Percentiles rank a stretch among this genome's conserved stretches.
Conservation (phyloP, 2,113 vertebrate genomes). For the Barbus barbus region DNA sequence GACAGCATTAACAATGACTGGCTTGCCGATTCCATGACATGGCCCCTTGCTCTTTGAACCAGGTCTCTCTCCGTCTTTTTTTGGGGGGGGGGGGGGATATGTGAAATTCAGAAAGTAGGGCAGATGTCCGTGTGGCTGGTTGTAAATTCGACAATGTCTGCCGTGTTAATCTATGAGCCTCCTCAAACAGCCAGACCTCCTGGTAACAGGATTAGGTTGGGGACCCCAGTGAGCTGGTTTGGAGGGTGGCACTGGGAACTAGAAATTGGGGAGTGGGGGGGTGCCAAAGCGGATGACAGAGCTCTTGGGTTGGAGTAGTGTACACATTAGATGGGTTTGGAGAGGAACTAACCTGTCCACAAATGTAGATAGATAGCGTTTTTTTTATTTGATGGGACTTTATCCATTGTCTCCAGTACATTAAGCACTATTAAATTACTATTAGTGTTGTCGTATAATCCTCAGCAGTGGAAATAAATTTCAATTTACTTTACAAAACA, state of each 20-base stretch:
- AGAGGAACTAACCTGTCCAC: slow-evolving; percentile 9
- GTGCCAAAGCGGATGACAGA: slow-evolving; percentile 5
- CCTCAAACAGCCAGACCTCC: slow-evolving; percentile 74
- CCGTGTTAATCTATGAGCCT: slow-evolving; percentile 79
- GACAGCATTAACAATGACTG: slow-evolving; percentile 76
- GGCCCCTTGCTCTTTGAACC: slow-evolving; percentile 79
- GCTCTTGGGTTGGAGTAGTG: slow-evolving; percentile 1
- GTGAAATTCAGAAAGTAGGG: slow-evolving; percentile 77
- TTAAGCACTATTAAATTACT: slow-evolving; percentile 19
- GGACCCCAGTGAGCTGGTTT: slow-evolving; percentile 54
- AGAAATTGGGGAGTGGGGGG: slow-evolving; percentile 20
- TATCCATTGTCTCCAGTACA: slow-evolving; percentile 8
- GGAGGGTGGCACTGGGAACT: slow-evolving; percentile 48
- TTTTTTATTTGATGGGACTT: slow-evolving; percentile 1
- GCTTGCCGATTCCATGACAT: slow-evolving; percentile 75
- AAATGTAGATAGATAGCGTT: slow-evolving; percentile 28
- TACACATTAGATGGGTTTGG: not conserved
- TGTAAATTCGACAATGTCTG: slow-evolving; percentile 83
- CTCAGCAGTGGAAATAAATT: not conserved
- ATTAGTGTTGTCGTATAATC: slow-evolving; percentile 4
- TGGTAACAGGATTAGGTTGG: slow-evolving; percentile 85
- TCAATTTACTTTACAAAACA: not conserved
- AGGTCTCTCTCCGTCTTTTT: slow-evolving; percentile 65
- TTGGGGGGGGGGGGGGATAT: slow-evolving; percentile 5
- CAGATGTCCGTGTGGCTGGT: slow-evolving; percentile 88